Percentiles rank a stretch among this genome's conserved stretches.
Conservation (phyloP, 2,797 vertebrate genomes). For the Eulemur coronatus region DNA sequence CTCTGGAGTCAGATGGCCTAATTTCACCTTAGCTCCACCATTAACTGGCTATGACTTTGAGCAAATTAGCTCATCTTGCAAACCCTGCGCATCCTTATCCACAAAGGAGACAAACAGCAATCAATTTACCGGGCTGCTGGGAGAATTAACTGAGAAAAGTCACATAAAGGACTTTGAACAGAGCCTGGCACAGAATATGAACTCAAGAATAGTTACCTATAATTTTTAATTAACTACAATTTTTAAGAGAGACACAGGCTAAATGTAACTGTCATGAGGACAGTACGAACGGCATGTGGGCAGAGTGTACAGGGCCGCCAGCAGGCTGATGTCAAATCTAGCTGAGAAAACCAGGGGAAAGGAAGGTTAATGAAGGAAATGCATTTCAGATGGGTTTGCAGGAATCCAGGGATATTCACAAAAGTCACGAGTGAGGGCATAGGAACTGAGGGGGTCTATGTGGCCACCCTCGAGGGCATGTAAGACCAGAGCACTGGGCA, state of each 20-base stretch:
- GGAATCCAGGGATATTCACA: background rate
- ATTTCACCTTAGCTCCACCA: background rate
- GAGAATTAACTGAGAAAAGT: background rate
- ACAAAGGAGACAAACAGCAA: background rate
- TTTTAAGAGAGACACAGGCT: background rate
- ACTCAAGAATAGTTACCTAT: background rate
- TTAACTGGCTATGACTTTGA: background rate
- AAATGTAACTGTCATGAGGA: background rate
- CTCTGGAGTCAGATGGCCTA: background rate
- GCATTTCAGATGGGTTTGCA: background rate
- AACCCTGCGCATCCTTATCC: background rate
- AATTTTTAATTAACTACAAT: background rate
- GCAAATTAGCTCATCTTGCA: background rate
- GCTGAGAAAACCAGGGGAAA: background rate
- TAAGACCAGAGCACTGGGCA: background rate
- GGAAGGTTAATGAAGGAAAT: background rate
- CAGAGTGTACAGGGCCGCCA: background rate
- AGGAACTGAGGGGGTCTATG: background rate
- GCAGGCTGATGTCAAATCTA: background rate
- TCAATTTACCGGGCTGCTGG: background rate
- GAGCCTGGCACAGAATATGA: background rate
- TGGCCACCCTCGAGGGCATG: rapidly evolving
- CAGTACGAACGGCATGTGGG: background rate
- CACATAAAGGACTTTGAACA: background rate
- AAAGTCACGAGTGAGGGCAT: background rate